Base-by-base conservation (phyloP, 2,797 vertebrate species). In the Syngnathus rostellatus region DNA sequence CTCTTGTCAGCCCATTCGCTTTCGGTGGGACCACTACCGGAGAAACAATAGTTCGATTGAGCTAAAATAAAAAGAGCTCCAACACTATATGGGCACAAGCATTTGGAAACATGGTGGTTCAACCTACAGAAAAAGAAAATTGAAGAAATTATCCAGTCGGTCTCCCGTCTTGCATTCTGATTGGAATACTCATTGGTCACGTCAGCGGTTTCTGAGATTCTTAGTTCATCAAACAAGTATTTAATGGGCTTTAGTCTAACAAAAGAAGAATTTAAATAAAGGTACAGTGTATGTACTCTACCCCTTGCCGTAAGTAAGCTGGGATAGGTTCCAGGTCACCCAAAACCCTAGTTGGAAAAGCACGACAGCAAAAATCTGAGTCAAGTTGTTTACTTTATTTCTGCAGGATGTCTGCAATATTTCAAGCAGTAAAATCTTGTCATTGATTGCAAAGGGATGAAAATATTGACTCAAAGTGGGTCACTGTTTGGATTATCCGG, bases 1-100 rank as follows among this genome's bases (percentile, higher is more conserved):
- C 80, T 76, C 43, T 70, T 79, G 79, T 81, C 80, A 79, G 77
- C 65, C 68, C 65, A 23, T 61, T 61, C 19, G 21, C 59, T 61
- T 61, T 43, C 39, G 23, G 39, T 41, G 21, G 60, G 40, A 45
- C 60, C 39, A 6, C 1, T 57, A 19, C 9, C 38, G 9, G 37
- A 41, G 58, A 21, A 60, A 41, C 5, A 41, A 61, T 21, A 61
- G 39, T 39, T 23, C 39, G 23, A 41, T 5, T 41, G 11, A n/a
- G 40, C 17, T 61, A 41, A 21, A 39, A 19, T 19, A 21, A 39
- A 11, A 53, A 5, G 57, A 25, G 11, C 50, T 21, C 21, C 50
- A 53, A 53, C n/a, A 10, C 8, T 9, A 21, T 11, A 31, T 9
- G n/a, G 53, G 53, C 12, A 31, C 21, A 25, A 25, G 53, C 2